A percentile compares a stretch with the other conserved stretches of the same genome.
phyloP scores from a whole-genome alignment of 2,888 invertebrate genomes.

The Bombylius major region DNA sequence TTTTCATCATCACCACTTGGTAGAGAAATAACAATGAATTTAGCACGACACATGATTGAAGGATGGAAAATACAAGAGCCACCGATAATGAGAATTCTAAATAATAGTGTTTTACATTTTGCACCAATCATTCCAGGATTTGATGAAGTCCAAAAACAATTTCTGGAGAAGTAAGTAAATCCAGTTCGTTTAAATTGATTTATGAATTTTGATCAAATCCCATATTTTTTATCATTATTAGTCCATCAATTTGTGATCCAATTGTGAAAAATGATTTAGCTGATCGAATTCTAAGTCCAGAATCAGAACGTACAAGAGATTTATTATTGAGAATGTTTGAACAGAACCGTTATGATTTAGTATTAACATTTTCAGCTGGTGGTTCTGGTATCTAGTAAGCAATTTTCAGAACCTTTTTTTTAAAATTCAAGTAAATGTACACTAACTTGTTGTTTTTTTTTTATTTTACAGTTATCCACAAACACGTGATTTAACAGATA shows the following conservation, averaged over 20 bases:
- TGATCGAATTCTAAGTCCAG: conserved; percentile 43
- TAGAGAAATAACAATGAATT: conserved; percentile 67
- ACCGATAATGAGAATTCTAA: conserved; percentile 47
- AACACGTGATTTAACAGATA: conserved; percentile 16
- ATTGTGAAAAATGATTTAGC: conserved; percentile 46
- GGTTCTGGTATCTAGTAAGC: conserved; percentile 48
- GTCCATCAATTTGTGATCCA: conserved; percentile 32
- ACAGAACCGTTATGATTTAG: conserved; percentile 54
- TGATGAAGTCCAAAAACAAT: conserved; percentile 22
- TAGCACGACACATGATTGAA: conserved; percentile 66
- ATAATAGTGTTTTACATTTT: conserved; percentile 64
- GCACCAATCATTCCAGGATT: conserved; percentile 45
- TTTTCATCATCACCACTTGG: conserved; percentile 72
- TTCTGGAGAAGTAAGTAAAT: conserved; percentile 25
- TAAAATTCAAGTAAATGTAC: background rate
- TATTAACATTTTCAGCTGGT: conserved; percentile 64
- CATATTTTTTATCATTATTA: conserved; percentile 9
- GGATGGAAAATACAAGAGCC: conserved; percentile 59
- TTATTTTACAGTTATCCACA: conserved; percentile 22
- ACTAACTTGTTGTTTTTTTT: background rate
- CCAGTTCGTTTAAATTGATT: background rate
- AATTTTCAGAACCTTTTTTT: background rate
- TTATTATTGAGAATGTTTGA: conserved; percentile 52
- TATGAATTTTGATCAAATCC: background rate
- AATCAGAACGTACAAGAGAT: conserved; percentile 24